Base-by-base conservation (phyloP, 1,140 invertebrate species). In the Leptinotarsa texana region DNA sequence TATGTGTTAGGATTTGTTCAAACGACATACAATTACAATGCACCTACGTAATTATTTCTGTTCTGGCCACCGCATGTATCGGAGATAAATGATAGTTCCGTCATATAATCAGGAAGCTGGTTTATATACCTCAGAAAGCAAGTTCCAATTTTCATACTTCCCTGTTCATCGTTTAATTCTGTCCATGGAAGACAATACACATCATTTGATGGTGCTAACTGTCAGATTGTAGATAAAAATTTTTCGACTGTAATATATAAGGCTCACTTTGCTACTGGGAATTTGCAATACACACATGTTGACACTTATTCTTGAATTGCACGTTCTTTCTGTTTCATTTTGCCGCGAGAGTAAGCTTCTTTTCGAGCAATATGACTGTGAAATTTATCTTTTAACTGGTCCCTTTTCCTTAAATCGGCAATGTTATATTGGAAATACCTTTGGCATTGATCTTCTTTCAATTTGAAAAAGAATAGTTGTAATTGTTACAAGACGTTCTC, bases 121-220 rank as follows among this genome's bases (percentile, higher is more conserved):
- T 15, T n/a, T 63, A 75, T 27, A 69, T 70, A 75, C 27, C 49
- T 77, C 5, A 76, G 42, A 22, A 80, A 27, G 21, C 47, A 62
- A 42, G 77, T 78, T 33, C 71, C 78, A 62, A 80, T 80, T 76
- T 80, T 78, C 51, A 24, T 22, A 61, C 74, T 78, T 62, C 73
- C 78, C 69, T 76, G 75, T 73, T 79, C 76, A 33, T 72, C 76
- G 74, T 80, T 74, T 47, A 78, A 21, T 73, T 80, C 75, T 61
- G 67, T 75, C 77, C 77, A 79, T 17, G 42, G 21, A 48, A 62
- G 77, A 62, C 78, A 77, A 62, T 63, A 76, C n/a, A 66, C 74
- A 24, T 75, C 75, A 75, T 75, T 78, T 49, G 69, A 66, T 61
- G n/a, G 13, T 63, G 66, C 61, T 33, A 48, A 33, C 69, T 77